Conservation (phyloP, 2,888 invertebrate species). For the Junonia oenone region DNA sequence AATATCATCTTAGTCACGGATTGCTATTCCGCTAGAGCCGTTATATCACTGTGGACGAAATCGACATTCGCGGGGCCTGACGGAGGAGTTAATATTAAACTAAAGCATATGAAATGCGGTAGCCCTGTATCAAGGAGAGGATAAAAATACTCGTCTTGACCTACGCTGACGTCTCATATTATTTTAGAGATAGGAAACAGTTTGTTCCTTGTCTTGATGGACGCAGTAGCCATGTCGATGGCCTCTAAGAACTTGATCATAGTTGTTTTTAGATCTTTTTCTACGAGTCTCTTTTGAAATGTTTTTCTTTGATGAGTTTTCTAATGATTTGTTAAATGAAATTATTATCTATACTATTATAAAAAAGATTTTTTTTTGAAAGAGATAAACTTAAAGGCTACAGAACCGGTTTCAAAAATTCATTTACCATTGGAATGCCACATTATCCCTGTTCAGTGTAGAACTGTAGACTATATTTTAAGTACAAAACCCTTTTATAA, state of each 20-base stretch:
- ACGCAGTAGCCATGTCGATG: conserved; percentile 10
- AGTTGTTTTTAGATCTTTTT: conserved; percentile 10
- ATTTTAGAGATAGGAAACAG: conserved; percentile 47
- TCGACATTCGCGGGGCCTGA: conserved; percentile 51
- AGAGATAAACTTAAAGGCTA: no score
- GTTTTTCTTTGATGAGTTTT: no score
- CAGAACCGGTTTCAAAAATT: no score
- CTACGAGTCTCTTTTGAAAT: no score
- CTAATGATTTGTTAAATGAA: no score
- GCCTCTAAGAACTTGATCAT: conserved; percentile 12
- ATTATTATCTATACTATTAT: no score
- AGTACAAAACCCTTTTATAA: no score
- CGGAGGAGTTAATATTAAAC: conserved; percentile 72
- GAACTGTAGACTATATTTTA: no score
- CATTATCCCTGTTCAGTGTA: no score
- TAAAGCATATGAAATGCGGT: conserved; percentile 62
- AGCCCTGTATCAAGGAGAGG: conserved; percentile 77
- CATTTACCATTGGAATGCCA: no score
- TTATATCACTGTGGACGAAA: conserved; percentile 28
- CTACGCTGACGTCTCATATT: conserved; percentile 59
- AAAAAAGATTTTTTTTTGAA: no score
- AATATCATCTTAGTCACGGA: conserved; percentile 14
- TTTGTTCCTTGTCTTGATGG: conserved; percentile 14
- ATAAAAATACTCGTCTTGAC: conserved; percentile 73
- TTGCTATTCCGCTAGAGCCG: conserved; percentile 25